Conservation (phyloP, 2,888 invertebrate genomes). For the Rhorus exstirpatorius region DNA sequence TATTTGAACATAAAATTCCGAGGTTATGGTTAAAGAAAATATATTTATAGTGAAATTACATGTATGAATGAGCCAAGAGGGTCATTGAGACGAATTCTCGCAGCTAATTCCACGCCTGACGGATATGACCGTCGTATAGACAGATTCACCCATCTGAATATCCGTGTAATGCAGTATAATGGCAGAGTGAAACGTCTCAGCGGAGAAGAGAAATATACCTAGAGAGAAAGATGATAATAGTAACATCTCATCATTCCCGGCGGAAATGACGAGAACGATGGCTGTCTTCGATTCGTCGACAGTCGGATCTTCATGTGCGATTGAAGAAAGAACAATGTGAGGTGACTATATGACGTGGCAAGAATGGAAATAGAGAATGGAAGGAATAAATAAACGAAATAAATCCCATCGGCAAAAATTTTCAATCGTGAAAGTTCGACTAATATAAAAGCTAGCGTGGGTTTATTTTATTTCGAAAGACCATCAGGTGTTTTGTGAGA, state of each 20-base stretch:
- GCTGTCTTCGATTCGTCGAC: constrained; percentile 35
- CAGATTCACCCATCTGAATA: not conserved
- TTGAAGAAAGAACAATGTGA: not conserved
- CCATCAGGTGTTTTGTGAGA: not conserved
- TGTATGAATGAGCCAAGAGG: constrained; percentile 7
- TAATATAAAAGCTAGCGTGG: not conserved
- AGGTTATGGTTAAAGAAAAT: not conserved
- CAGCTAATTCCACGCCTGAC: constrained; percentile 35
- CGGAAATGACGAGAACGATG: constrained; percentile 56
- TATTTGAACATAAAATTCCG: constrained; percentile 24
- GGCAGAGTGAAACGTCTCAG: constrained; percentile 28
- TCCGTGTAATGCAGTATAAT: not conserved
- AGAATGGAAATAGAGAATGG: constrained; percentile 49
- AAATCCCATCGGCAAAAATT: not conserved
- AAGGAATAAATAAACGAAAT: not conserved
- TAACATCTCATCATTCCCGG: constrained; percentile 15
- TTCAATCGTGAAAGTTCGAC: not conserved
- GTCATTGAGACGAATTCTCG: constrained; percentile 27
- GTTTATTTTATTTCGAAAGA: not conserved
- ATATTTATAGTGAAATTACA: not conserved
- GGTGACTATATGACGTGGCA: constrained; percentile 41
- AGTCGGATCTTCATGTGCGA: constrained; percentile 30
- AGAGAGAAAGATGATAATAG: not conserved
- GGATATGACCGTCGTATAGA: not conserved
- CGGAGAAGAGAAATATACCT: not conserved